A percentile compares a stretch with the other conserved stretches of the same genome.
phyloP scores from a whole-genome alignment of 2,113 vertebrate species.

The Pedetes capensis region DNA sequence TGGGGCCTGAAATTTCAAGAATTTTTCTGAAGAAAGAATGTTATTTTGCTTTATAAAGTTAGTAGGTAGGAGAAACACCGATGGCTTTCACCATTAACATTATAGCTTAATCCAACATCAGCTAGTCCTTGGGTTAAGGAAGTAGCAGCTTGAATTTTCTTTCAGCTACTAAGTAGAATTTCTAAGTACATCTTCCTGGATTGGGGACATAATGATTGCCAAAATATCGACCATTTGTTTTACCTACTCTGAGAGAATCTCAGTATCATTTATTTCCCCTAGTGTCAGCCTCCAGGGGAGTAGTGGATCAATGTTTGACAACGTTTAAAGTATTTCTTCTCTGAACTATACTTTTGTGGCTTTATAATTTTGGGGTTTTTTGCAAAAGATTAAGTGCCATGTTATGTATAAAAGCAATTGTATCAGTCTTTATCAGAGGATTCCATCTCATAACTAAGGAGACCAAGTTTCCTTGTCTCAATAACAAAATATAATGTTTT shows the following conservation, averaged over 20 bases:
- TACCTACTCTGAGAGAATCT: background rate
- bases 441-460: background rate
- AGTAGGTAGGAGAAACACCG: background rate
- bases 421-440: background rate
- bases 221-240: background rate
- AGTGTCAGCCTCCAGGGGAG: background rate
- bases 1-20: background rate
- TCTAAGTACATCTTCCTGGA: background rate
- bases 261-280: background rate
- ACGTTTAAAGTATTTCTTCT: background rate
- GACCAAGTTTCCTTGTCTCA: background rate
- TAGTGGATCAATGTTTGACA: background rate
- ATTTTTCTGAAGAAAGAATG: background rate
- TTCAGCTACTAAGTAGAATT: background rate
- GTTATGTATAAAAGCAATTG: background rate
- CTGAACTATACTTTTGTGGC: background rate
- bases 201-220: background rate
- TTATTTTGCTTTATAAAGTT: background rate
- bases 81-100: background rate
- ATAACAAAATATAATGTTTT: background rate
- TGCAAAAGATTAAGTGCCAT: background rate
- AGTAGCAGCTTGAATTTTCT: background rate
- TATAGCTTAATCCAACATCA: background rate
- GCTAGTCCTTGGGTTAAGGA: background rate
- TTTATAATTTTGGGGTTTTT: background rate